Evolutionary conservation across 2,888 invertebrate genomes (phyloP), one percentile per base, ranked within the genome.

Genomic region (Saturnia japonica): DNA sequence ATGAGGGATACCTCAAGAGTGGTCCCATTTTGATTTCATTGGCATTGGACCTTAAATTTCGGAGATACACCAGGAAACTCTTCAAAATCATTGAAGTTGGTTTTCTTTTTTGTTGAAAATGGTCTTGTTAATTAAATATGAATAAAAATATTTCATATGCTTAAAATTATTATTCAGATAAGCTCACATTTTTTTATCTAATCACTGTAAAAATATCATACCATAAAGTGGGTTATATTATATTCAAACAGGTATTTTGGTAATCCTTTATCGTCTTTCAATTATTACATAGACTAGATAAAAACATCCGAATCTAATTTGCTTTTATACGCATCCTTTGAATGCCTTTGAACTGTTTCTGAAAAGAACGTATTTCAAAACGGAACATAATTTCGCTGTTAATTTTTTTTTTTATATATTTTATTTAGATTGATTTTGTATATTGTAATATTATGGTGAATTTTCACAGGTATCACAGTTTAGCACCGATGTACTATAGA

Each of bases 401-500:
- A 22, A n/a, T 54, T n/a, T 22, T 54, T 7, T 54, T 54, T 54
- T 19, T 54, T 22, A 22, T 8, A 54, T n/a, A n/a, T n/a, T n/a
- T n/a, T n/a, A n/a, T n/a, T n/a, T n/a, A n/a, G n/a, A 54, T 54
- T 22, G 54, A 54, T 54, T n/a, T 34, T 34, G n/a, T n/a, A 9
- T n/a, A n/a, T 51, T 57, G 25, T 25, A 25, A n/a, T 70, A 14
- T 34, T 43, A 25, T 34, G 8, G 8, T 67, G 54, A 42, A 16
- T 25, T 28, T n/a, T 69, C 68, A 78, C 91, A 96, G 96, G 94
- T 99, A 99, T 94, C 99, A 99, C 95, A 99, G 99, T 95, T 96
- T 99, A 94, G 99, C 99, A 77, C 99, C 99, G 47, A 99, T 99
- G 99, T 99, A 98, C 94, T 98, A 98, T 94, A 95, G 98, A 89